Conservation (phyloP, 2,113 vertebrate genomes). For the Pomatostomus ruficeps region DNA sequence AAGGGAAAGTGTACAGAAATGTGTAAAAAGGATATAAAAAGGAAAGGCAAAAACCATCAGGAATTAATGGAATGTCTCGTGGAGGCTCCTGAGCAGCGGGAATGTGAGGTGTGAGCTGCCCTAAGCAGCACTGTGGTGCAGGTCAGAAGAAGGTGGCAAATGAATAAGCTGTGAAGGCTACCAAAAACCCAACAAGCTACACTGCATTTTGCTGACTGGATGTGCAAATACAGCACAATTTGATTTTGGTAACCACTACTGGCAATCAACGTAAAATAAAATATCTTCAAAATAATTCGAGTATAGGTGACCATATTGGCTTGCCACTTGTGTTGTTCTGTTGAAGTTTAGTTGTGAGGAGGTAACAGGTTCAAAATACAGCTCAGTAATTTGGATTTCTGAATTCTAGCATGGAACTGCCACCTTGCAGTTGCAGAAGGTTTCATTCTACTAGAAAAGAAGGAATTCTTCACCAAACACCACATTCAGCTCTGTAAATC, state of each 20-base stretch:
- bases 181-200: neutral
- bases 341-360: neutral
- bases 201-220: neutral
- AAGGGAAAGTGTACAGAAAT: too few species aligned
- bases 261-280: neutral
- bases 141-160: neutral
- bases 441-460: neutral
- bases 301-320: neutral
- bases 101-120: neutral
- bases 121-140: rapidly evolving
- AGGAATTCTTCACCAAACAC: neutral
- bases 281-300: neutral
- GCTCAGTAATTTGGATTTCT: neutral
- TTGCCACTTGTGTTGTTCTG: neutral
- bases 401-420: neutral
- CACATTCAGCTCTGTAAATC: neutral
- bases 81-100: neutral
- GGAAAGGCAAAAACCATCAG: too few species aligned
- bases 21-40: too few species aligned
- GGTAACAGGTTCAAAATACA: neutral
- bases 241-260: neutral
- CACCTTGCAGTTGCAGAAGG: neutral
- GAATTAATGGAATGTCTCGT: neutral
- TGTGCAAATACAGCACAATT: neutral
- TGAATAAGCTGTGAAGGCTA: neutral